Evolutionary conservation across 2,888 invertebrate genomes (phyloP), one percentile per base, ranked within the genome.

Genomic region (Xestia rhomboidea): DNA sequence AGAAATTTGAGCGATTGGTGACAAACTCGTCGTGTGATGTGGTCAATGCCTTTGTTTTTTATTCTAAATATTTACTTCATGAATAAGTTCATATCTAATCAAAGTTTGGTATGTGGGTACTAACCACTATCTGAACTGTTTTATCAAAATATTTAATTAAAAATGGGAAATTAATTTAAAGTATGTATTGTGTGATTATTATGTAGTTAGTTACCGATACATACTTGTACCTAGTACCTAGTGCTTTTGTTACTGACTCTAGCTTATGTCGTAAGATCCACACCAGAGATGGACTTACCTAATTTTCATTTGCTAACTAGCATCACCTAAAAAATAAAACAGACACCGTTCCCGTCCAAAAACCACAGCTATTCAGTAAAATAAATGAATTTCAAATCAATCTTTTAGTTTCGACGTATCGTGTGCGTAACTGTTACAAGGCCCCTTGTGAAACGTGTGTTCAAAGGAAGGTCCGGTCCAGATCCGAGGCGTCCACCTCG

Each of bases 121-220:
- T 66, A 69, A 68, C 41, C 70, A 46, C 60, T 79, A 86, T 86
- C 79, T 69, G 49, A 73, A 57, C 38, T 46, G 54, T 76, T 85
- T 84, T 83, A 86, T 86, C 83, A 64, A 68, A 79, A 71, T 63
- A 68, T 77, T 77, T 83, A 79, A 86, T 77, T 77, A 79, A 81
- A 78, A 73, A 77, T 72, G 68, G 51, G 8, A 46, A 72, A 74
- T 75, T 30, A n/a, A 76, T 68, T 51, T 57, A 73, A 70, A 34
- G 2, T 54, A 30, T 6, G 27, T 18, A n/a, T 46, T 30, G 51
- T 41, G 68, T 49, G 49, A 74, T 54, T 44, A 62, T 30, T 60
- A 66, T 41, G 30, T 80, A 44, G 27, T 68, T 81, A 63, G 27
- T 60, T 41, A n/a, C 6, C 34, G 27, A 30, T 46, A 49, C 0